Percentiles rank a stretch among this genome's conserved stretches.
phyloP scores from a whole-genome alignment of 2,888 invertebrate genomes.

The Merodon equestris region DNA sequence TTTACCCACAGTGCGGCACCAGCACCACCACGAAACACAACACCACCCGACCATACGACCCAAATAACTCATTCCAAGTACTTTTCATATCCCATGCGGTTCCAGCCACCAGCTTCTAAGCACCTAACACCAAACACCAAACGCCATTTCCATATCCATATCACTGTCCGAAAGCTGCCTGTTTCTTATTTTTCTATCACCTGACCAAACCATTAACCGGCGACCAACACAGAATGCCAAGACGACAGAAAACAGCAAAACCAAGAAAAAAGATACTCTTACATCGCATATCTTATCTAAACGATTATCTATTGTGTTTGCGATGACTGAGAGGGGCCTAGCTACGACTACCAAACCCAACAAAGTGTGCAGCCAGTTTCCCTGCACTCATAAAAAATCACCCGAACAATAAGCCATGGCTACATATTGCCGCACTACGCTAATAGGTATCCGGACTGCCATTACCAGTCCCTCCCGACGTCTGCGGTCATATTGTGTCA shows the following conservation, averaged over 20 bases:
- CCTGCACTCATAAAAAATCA: slow-evolving; percentile 16
- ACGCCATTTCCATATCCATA: slow-evolving; percentile 57
- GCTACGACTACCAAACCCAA: slow-evolving; percentile 5
- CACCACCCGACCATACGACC: slow-evolving; percentile 49
- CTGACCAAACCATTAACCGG: slow-evolving; percentile 52
- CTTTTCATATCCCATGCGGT: slow-evolving; percentile 52
- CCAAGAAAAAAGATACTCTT: slow-evolving; percentile 20
- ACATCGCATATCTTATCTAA: slow-evolving; percentile 64
- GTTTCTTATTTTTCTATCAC: slow-evolving; percentile 52
- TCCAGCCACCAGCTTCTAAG: neutral
- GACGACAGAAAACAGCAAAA: too few species aligned
- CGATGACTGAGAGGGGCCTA: slow-evolving; percentile 57
- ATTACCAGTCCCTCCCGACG: slow-evolving; percentile 36
- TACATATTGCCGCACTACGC: slow-evolving; percentile 2
- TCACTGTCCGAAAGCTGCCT: slow-evolving; percentile 35
- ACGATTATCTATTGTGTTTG: slow-evolving; percentile 66
- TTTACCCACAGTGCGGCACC: slow-evolving; percentile 48
- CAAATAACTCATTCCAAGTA: slow-evolving; percentile 55
- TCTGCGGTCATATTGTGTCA: slow-evolving; percentile 62
- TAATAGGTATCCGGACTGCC: slow-evolving; percentile 1
- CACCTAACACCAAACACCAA: neutral
- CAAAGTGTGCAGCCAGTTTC: slow-evolving; percentile 29
- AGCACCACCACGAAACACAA: slow-evolving; percentile 40
- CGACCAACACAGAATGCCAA: slow-evolving; percentile 32
- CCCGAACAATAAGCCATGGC: slow-evolving; percentile 34